These are phyloP conservation scores for Hippocampus mohnikei DNA, from an alignment of 2,113 vertebrate species.

Conservation along the genomic window DNA sequence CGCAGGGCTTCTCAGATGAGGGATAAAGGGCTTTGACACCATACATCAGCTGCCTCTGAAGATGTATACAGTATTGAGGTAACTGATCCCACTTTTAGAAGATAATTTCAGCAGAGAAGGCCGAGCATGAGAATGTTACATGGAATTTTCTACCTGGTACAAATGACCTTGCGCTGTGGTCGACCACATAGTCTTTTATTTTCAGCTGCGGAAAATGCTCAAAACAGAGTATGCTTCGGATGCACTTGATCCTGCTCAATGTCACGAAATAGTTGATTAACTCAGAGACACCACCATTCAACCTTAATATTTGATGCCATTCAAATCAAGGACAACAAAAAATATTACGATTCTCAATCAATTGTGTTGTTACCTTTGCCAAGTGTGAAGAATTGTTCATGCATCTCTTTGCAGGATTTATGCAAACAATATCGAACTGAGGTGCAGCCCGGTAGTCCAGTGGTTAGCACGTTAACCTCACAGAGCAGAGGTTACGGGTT, in stretches of 20 bases:
- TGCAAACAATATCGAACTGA: too few species aligned
- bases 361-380: too few species aligned
- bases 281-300: neutral
- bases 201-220: conserved; percentile 32
- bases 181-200: conserved; percentile 32
- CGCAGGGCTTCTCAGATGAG: too few species aligned
- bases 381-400: too few species aligned
- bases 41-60: conserved; percentile 21
- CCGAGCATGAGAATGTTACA: conserved; percentile 8
- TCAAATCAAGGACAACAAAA: too few species aligned
- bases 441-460: too few species aligned
- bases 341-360: too few species aligned
- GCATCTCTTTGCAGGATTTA: too few species aligned
- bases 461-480: too few species aligned
- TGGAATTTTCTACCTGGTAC: conserved; percentile 41
- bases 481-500: too few species aligned
- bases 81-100: conserved; percentile 52
- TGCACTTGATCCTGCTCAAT: conserved; percentile 19
- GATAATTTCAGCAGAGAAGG: conserved; percentile 42
- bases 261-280: neutral
- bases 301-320: too few species aligned
- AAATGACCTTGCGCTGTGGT: conserved; percentile 41
- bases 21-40: too few species aligned
- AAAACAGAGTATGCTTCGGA: conserved; percentile 31
- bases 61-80: conserved; percentile 40